These are phyloP conservation scores for Theodoxus fluviatilis DNA, from an alignment of 2,888 invertebrate genomes.

Conservation along the genomic window DNA sequence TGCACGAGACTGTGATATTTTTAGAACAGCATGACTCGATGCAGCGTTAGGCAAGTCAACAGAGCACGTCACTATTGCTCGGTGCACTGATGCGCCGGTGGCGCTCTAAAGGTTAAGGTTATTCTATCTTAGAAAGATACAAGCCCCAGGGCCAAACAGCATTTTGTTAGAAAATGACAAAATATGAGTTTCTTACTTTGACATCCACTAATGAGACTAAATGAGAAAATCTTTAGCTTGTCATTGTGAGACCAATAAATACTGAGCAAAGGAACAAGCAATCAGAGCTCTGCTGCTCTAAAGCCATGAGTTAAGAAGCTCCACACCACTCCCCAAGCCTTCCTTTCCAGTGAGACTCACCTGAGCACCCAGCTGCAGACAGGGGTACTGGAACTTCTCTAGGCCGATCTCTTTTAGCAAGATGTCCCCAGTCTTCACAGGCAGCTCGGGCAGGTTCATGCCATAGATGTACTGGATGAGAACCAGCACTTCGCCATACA, in stretches of 20 bases:
- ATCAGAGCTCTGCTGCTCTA: no score
- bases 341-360: conserved; percentile 65
- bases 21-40: no score
- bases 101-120: not conserved
- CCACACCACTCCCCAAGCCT: no score
- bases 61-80: no score
- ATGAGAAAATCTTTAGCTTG: not conserved
- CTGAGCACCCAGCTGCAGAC: conserved; percentile 70
- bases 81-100: no score
- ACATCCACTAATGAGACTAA: not conserved
- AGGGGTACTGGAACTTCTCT: conserved; percentile 69
- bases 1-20: no score
- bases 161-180: no score
- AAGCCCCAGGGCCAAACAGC: no score
- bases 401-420: conserved; percentile 57
- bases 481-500: conserved; percentile 84
- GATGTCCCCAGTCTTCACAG: conserved; percentile 63
- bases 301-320: no score
- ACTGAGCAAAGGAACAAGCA: not conserved
- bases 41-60: no score
- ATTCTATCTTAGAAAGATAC: not conserved
- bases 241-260: not conserved
- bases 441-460: conserved; percentile 82
- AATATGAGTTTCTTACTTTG: no score
- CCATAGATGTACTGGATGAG: conserved; percentile 83